Conservation (phyloP, 2,797 vertebrate species). For the Phrynocephalus vlangalii region DNA sequence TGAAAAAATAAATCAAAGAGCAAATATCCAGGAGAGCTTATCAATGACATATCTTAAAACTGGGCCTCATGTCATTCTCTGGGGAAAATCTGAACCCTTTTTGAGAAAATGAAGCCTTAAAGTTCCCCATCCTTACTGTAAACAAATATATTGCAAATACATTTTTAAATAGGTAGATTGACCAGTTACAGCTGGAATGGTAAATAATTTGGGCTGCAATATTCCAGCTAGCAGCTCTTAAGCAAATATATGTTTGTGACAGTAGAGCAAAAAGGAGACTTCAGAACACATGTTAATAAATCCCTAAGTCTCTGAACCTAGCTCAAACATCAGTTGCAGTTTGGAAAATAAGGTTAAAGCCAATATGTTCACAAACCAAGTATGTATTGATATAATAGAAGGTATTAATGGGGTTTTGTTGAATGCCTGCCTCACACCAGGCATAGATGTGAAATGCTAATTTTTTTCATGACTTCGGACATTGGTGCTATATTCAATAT, state of each 20-base stretch:
- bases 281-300: background rate
- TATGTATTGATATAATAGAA: slow-evolving; percentile 18
- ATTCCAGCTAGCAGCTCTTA: background rate
- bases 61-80: too few species aligned
- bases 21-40: too few species aligned
- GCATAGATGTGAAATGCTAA: background rate
- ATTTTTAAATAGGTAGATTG: background rate
- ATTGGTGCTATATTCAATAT: background rate
- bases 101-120: too few species aligned
- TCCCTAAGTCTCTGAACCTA: background rate
- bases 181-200: background rate
- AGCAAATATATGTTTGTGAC: background rate
- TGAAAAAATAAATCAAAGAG: too few species aligned
- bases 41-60: too few species aligned
- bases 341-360: background rate
- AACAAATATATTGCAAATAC: background rate
- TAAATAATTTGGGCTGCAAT: background rate
- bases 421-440: background rate
- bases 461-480: background rate
- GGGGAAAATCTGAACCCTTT: too few species aligned
- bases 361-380: slow-evolving; percentile 36
- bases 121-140: too few species aligned
- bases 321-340: background rate
- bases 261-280: background rate
- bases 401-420: background rate